Percentiles rank a stretch among this genome's conserved stretches.
These are phyloP conservation scores for Microcebus murinus DNA, from an alignment of 2,113 vertebrate genomes.

Conservation along the genomic window DNA sequence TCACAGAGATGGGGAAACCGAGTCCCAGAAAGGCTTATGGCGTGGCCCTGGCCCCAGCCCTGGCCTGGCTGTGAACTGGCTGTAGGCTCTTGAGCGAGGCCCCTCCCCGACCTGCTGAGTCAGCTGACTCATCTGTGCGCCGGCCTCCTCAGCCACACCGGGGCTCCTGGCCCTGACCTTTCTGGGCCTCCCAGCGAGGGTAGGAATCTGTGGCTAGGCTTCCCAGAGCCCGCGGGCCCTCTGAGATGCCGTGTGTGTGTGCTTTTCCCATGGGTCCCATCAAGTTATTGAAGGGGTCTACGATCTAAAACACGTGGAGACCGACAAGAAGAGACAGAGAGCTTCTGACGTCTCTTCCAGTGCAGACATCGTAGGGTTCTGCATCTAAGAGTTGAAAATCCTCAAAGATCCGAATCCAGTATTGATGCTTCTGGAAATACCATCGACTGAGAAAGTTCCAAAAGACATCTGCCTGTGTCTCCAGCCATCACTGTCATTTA, in stretches of 20 bases:
- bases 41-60: no score
- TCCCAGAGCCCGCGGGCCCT: accelerated
- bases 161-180: no score
- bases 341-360: background rate
- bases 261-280: background rate
- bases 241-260: accelerated
- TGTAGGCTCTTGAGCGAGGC: background rate
- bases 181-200: background rate
- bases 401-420: background rate
- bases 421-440: background rate
- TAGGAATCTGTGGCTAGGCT: background rate
- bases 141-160: accelerated
- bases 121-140: background rate
- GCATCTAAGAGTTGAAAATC: accelerated
- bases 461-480: accelerated
- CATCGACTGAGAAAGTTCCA: background rate
- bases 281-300: background rate
- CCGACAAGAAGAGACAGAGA: background rate
- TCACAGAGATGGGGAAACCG: background rate
- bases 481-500: accelerated
- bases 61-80: background rate
- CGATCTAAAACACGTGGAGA: background rate
- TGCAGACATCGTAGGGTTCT: no score
- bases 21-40: background rate
- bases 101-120: background rate